Percentiles rank a stretch among this genome's conserved stretches.
Evolutionary conservation across 2,888 invertebrate genomes (phyloP).

Genomic region (Parnassius glacialis): DNA sequence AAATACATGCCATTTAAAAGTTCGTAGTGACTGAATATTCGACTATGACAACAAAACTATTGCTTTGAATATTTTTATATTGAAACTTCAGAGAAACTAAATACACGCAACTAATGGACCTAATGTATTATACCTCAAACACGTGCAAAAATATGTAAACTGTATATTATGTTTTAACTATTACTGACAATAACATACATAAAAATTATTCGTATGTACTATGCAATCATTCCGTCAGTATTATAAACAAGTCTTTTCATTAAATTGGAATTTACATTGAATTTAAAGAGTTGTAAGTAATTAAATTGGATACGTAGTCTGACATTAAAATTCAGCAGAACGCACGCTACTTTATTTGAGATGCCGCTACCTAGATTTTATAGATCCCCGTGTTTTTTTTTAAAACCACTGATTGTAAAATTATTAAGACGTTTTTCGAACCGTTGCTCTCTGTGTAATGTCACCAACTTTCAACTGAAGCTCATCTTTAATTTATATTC

Average conservation of each 20-base stretch:
- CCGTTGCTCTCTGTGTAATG: constrained; percentile 12
- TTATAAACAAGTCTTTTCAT: constrained; percentile 12
- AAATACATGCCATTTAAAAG: too few relatives aligned
- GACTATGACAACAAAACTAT: too few relatives aligned
- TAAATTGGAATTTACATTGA: constrained; percentile 28
- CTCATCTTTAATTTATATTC: too few relatives aligned
- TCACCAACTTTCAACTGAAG: constrained; percentile 44
- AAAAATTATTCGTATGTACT: constrained; percentile 1
- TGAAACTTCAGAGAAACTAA: too few relatives aligned
- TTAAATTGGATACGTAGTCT: constrained; percentile 32
- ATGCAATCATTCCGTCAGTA: constrained; percentile 5
- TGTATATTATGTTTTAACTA: too few relatives aligned
- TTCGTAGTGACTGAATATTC: too few relatives aligned
- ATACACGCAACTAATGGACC: too few relatives aligned
- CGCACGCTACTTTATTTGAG: constrained; percentile 28
- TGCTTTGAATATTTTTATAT: too few relatives aligned
- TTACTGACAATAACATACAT: too few relatives aligned
- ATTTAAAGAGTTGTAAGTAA: constrained; percentile 3
- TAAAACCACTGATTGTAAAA: constrained; percentile 45
- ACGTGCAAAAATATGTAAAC: too few relatives aligned
- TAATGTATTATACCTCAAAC: too few relatives aligned
- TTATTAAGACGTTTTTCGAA: constrained; percentile 41
- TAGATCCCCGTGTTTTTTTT: constrained; percentile 47
- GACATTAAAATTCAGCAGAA: constrained; percentile 32
- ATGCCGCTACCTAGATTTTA: constrained; percentile 31